A percentile compares a stretch with the other conserved stretches of the same genome.
These are phyloP conservation scores for Gymnopithys bicolor DNA, from an alignment of 2,797 vertebrate genomes.

Conservation along the genomic window DNA sequence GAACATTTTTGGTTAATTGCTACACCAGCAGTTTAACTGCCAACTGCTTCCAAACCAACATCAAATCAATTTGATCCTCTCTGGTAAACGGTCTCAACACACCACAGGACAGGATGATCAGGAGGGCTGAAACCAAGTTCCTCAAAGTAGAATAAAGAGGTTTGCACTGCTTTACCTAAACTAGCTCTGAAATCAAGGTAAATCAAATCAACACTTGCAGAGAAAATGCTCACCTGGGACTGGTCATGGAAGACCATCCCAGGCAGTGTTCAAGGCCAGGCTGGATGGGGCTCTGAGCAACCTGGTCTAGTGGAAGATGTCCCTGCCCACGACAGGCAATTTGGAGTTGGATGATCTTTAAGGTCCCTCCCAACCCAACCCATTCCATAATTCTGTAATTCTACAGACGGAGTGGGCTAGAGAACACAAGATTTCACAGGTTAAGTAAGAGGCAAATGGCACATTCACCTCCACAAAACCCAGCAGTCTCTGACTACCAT, in stretches of 20 bases:
- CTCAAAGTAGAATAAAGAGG: neutral
- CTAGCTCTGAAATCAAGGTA: neutral
- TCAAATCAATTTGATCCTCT: neutral
- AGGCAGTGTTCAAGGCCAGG: neutral
- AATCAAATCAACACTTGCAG: neutral
- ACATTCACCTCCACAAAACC: neutral
- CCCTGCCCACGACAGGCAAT: neutral
- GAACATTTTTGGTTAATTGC: slow-evolving; percentile 9
- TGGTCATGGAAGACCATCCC: neutral
- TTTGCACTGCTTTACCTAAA: neutral
- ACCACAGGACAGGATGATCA: neutral
- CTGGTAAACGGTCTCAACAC: neutral
- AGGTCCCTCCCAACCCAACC: neutral
- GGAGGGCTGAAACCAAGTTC: neutral
- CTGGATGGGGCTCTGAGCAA: neutral
- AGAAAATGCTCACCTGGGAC: neutral
- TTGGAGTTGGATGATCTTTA: neutral
- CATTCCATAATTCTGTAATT: neutral
- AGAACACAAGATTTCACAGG: neutral
- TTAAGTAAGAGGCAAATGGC: neutral
- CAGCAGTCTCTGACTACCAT: neutral
- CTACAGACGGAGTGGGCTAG: neutral
- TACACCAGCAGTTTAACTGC: neutral
- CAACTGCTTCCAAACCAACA: neutral
- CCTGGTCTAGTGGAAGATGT: neutral